phyloP scores from a whole-genome alignment of 2,888 invertebrate genomes.

The Xestia ashworthii region DNA sequence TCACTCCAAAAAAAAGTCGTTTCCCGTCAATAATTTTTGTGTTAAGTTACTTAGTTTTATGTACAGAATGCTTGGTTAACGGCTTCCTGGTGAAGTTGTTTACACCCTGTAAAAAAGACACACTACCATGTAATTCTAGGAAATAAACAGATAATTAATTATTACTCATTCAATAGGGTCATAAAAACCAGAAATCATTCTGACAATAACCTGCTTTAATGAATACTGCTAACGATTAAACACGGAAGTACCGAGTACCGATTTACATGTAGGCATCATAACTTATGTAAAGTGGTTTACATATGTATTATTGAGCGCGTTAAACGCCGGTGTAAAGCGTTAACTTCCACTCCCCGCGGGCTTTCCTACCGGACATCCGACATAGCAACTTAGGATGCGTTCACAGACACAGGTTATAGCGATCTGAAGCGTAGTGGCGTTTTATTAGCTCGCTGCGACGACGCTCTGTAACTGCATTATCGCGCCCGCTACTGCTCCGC shows the following conservation, averaged over 20 bases:
- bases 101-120: no score
- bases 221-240: background rate
- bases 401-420: background rate
- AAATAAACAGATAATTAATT: background rate
- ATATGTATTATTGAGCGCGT: conserved; percentile 16
- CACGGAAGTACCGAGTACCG: background rate
- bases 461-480: background rate
- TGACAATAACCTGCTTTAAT: background rate
- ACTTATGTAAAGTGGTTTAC: conserved; percentile 27
- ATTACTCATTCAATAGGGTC: background rate
- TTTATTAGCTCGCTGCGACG: background rate
- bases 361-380: conserved; percentile 44
- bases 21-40: no score
- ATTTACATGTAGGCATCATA: background rate
- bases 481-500: background rate
- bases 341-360: conserved; percentile 26
- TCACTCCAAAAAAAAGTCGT: no score
- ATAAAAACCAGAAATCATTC: background rate
- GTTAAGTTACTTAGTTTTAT: no score
- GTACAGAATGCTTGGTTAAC: no score
- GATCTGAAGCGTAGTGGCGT: background rate
- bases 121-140: background rate
- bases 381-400: conserved; percentile 6
- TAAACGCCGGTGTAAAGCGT: conserved; percentile 3
- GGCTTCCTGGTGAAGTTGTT: no score